Evolutionary conservation across 2,113 vertebrate species (phyloP).

Genomic region (Bucco capensis): DNA sequence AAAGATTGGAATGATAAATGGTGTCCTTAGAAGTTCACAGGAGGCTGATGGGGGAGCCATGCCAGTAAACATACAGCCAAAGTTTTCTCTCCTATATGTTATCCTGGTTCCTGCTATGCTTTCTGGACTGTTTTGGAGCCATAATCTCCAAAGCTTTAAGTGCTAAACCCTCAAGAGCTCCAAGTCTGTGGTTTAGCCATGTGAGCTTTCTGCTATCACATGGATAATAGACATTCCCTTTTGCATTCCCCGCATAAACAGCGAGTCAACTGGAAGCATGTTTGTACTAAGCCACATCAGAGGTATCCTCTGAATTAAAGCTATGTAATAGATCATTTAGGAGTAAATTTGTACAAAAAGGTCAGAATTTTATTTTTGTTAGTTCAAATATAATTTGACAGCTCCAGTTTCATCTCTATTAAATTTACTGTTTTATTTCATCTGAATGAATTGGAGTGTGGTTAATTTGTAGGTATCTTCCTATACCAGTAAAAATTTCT

Average conservation of each 20-base stretch:
- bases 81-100: neutral
- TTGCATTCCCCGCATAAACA: neutral
- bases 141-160: neutral
- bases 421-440: neutral
- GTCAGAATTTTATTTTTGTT: neutral
- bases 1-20: neutral
- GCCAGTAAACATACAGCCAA: neutral
- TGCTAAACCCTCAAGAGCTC: neutral
- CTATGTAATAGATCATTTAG: neutral
- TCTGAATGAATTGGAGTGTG: neutral
- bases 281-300: constrained; percentile 27
- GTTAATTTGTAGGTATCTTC: constrained; percentile 6
- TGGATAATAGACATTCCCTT: constrained; percentile 6
- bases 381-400: neutral
- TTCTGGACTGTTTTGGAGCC: neutral
- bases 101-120: neutral
- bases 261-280: neutral
- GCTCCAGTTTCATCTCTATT: neutral
- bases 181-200: neutral
- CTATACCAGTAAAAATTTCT: constrained; percentile 5
- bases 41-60: neutral
- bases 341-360: neutral
- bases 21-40: neutral
- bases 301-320: neutral
- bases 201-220: constrained; percentile 26